Percentiles rank a stretch among this genome's conserved stretches.
Conservation (phyloP, 2,888 invertebrate genomes). For the Caenorhabditis macrosperma region DNA sequence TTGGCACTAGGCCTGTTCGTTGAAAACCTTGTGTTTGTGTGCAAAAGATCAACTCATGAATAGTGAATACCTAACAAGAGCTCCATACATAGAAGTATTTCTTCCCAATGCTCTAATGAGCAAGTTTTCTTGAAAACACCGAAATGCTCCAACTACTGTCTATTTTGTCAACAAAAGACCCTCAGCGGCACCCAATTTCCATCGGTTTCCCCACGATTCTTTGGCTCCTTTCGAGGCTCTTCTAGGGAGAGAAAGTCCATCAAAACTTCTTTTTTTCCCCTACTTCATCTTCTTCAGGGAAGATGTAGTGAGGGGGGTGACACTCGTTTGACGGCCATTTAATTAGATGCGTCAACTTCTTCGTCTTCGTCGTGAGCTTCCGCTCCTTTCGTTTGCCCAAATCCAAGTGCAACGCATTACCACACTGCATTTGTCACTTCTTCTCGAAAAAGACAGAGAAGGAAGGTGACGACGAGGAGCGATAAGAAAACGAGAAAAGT, state of each 20-base stretch:
- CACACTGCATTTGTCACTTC: conserved; percentile 3
- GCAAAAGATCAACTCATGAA: too few relatives aligned
- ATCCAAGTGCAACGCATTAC: conserved; percentile 18
- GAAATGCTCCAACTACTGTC: not conserved
- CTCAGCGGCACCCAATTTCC: not conserved
- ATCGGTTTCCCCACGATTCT: not conserved
- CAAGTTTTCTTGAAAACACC: conserved; percentile 1
- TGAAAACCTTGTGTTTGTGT: too few relatives aligned
- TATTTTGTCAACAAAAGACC: not conserved
- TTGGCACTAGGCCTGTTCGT: too few relatives aligned
- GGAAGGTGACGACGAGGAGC: not conserved
- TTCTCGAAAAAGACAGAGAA: not conserved
- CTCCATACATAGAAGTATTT: too few relatives aligned
- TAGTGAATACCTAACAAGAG: too few relatives aligned
- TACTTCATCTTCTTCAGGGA: not conserved
- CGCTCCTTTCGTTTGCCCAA: not conserved
- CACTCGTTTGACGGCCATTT: conserved; percentile 16
- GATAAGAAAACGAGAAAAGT: conserved; percentile 1
- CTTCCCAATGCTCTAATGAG: too few relatives aligned
- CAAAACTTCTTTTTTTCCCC: not conserved
- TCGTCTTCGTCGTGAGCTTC: not conserved
- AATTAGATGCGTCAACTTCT: conserved; percentile 20
- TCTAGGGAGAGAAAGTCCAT: too few relatives aligned
- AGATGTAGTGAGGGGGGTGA: not conserved
- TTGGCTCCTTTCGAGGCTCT: not conserved